These are phyloP conservation scores for Archocentrus centrarchus DNA, from an alignment of 2,113 vertebrate species.

Conservation along the genomic window DNA sequence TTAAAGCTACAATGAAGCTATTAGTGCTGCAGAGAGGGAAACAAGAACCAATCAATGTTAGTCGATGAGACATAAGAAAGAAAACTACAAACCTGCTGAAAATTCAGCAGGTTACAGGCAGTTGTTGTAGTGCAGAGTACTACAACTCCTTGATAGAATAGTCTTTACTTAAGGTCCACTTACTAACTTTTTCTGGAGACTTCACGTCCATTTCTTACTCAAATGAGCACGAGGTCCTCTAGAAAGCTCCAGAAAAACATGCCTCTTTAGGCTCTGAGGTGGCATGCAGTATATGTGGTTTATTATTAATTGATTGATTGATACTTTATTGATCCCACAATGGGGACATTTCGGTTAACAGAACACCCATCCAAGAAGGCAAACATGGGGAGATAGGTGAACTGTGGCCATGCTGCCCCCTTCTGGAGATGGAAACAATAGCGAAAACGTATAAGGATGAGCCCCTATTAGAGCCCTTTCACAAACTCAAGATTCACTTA, in stretches of 20 bases:
- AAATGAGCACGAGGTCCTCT: no score
- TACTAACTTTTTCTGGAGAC: background rate
- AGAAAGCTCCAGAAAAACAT: background rate
- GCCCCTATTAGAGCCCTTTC: background rate
- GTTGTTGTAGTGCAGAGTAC: background rate
- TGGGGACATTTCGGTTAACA: no score
- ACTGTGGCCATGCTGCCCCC: no score
- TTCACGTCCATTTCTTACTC: background rate
- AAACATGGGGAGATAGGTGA: no score
- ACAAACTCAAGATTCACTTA: background rate
- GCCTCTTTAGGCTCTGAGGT: background rate
- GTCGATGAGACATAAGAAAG: background rate
- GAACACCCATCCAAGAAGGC: no score
- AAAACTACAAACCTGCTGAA: background rate
- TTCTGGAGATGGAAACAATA: no score
- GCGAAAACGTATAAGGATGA: no score
- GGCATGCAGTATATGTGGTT: background rate
- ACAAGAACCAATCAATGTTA: accelerated
- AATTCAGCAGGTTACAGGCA: background rate
- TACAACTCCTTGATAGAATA: background rate
- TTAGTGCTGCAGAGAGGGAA: background rate
- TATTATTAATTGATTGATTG: background rate
- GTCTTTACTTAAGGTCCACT: background rate
- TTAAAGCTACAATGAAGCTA: background rate
- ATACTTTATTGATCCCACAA: no score